Base-by-base conservation (phyloP, 2,113 vertebrate genomes). In the Actenoides hombroni region DNA sequence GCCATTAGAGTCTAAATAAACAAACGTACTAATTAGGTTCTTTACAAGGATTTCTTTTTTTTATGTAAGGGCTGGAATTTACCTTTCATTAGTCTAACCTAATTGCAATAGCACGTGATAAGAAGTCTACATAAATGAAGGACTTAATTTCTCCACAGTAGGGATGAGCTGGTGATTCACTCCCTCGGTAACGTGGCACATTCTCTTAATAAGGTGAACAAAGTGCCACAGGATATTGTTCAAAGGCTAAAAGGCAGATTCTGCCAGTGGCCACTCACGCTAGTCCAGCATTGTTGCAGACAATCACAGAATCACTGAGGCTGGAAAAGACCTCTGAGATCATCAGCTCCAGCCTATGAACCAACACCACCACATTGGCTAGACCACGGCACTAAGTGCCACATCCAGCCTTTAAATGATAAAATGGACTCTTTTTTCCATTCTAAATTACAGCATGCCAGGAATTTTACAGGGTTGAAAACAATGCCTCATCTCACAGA, bases 71-170 rank as follows among this genome's bases (percentile, higher is more conserved):
- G 95, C 76, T 98, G 97, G 95, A 98, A 98, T 98, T 98, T 98
- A 98, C 98, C 96, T 98, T 98, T 98, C 98, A 98, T 98, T 98
- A 98, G 97, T 97, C 97, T 97, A 97, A 97, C 93, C 97, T 98
- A 98, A 98, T 98, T 98, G 98, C 97, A 97, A 97, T 96, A 97
- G 97, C 92, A 90, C 96, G 90, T 76, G 95, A 93, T 90, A 96
- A 96, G 91, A 96, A 98, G 88, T 96, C 97, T 97, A 97, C 96
- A 96, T 54, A 97, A 97, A 97, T 93, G 94, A 97, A 97, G 96
- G 96, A 80, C 84, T 95, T 94, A 80, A 96, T 95, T 85, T 92
- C 16, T 28, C 71, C 39, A 39, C 63, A 74, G 84, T 51, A 90
- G 83, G 65, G 92, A 90, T 60, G 81, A 92, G 88, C 46, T 39